A percentile compares a stretch with the other conserved stretches of the same genome.
Conservation (phyloP, 2,888 invertebrate species). For the Dromius quadrimaculatus region DNA sequence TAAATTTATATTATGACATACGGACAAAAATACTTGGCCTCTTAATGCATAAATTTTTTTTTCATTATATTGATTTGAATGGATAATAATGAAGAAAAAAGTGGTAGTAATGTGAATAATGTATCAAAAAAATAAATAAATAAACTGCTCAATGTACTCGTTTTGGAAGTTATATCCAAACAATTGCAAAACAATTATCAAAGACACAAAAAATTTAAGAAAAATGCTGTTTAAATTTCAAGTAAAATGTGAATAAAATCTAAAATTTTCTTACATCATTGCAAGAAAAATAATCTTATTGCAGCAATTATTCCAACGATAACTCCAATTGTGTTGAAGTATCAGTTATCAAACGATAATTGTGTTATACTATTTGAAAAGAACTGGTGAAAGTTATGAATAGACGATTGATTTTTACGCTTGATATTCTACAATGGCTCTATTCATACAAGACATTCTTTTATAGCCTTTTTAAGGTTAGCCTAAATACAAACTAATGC, state of each 20-base stretch:
- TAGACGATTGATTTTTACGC: constrained; percentile 8
- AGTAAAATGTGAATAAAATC: not conserved
- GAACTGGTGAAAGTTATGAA: constrained; percentile 15
- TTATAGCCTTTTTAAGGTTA: not conserved
- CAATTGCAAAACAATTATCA: no score
- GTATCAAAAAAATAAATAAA: no score
- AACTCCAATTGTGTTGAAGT: not conserved
- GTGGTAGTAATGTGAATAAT: no score
- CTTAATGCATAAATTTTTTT: no score
- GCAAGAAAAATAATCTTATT: not conserved
- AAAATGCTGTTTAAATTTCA: not conserved
- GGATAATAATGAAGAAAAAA: no score
- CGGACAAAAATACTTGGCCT: no score
- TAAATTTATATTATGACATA: no score
- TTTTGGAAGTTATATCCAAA: no score
- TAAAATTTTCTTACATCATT: not conserved
- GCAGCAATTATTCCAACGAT: not conserved
- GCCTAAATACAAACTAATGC: constrained; percentile 9
- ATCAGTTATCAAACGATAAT: no score
- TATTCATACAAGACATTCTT: constrained; percentile 6
- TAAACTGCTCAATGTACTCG: no score
- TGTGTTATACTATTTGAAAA: not conserved
- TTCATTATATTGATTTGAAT: no score
- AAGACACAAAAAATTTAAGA: no score
- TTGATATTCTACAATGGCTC: constrained; percentile 16